phyloP scores from a whole-genome alignment of 2,888 invertebrate genomes.

The Cacoxenus indagator region DNA sequence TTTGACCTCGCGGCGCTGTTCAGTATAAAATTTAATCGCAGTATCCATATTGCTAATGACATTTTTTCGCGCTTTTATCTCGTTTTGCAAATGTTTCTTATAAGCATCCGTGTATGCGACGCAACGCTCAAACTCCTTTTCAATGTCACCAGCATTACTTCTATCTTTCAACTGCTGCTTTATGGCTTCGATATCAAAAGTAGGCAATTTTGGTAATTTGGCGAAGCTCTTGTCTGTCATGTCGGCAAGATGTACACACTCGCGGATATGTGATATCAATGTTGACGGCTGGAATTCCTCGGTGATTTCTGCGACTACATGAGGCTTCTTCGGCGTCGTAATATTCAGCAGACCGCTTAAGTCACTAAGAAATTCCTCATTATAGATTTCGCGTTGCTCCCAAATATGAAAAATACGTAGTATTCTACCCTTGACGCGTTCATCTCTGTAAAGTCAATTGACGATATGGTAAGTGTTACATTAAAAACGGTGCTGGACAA shows the following conservation, averaged over 20 bases:
- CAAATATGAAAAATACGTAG: constrained; percentile 94
- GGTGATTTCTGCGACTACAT: constrained; percentile 45
- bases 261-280: constrained; percentile 82
- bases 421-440: constrained; percentile 88
- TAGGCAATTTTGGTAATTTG: constrained; percentile 70
- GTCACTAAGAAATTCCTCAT: constrained; percentile 90
- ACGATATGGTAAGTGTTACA: background rate
- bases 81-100: constrained; percentile 83
- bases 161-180: constrained; percentile 89
- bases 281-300: constrained; percentile 74
- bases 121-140: constrained; percentile 88
- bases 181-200: constrained; percentile 83
- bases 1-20: constrained; percentile 94
- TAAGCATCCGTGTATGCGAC: constrained; percentile 84
- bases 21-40: constrained; percentile 88
- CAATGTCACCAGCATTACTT: constrained; percentile 87
- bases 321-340: constrained; percentile 74
- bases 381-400: constrained; percentile 93
- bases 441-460: constrained; percentile 76
- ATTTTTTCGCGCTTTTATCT: constrained; percentile 84
- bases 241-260: constrained; percentile 80
- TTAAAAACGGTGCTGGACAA: background rate
- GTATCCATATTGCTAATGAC: constrained; percentile 84
- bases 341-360: constrained; percentile 86
- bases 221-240: constrained; percentile 81